A percentile compares a stretch with the other conserved stretches of the same genome.
phyloP scores from a whole-genome alignment of 2,888 invertebrate species.

The Hydroisotoma schaefferi region DNA sequence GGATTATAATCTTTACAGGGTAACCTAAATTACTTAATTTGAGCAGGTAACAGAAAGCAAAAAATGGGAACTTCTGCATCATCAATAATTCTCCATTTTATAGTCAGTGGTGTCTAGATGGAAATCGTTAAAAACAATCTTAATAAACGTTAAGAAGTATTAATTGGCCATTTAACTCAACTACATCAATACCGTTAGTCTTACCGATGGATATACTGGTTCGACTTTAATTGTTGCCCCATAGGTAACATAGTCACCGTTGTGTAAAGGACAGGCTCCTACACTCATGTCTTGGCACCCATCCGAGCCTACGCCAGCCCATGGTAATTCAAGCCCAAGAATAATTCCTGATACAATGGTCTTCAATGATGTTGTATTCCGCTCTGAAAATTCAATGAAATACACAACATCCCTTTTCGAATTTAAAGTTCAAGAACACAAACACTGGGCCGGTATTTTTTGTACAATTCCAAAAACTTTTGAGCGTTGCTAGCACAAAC shows the following conservation, averaged over 20 bases:
- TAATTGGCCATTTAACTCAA: not conserved
- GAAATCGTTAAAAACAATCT: not conserved
- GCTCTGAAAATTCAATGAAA: not conserved
- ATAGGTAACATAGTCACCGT: conserved; percentile 14
- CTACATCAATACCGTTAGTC: no score
- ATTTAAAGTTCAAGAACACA: no score
- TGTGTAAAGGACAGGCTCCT: conserved; percentile 18
- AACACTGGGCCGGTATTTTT: not conserved
- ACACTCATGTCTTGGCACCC: conserved; percentile 18
- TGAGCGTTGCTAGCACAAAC: no score
- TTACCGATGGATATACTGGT: conserved; percentile 18
- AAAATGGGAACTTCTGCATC: conserved; percentile 2
- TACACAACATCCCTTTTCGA: no score
- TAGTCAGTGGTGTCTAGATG: conserved; percentile 12
- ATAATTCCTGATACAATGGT: conserved; percentile 18
- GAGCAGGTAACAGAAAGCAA: conserved; percentile 18
- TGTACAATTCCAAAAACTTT: no score
- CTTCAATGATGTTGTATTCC: conserved; percentile 6
- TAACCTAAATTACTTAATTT: conserved; percentile 6
- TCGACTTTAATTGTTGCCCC: conserved; percentile 13
- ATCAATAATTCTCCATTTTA: conserved; percentile 20
- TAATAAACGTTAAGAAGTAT: not conserved
- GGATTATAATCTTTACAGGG: no score
- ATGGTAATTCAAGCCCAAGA: conserved; percentile 27
- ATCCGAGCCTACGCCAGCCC: conserved; percentile 22